Conservation (phyloP, 2,797 vertebrate species). For the Acanthiza pusilla region DNA sequence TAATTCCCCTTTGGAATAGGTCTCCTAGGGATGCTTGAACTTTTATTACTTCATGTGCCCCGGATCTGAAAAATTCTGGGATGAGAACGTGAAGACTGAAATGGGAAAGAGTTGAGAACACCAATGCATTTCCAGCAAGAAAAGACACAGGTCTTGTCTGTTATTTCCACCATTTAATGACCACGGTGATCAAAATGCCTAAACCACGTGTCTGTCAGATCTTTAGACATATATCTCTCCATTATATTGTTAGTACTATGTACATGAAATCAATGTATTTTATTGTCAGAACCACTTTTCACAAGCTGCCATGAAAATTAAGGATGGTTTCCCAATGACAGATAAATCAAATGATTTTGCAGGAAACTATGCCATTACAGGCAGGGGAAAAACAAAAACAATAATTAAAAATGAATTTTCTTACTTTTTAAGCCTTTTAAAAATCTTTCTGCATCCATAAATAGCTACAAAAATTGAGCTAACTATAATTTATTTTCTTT, state of each 20-base stretch:
- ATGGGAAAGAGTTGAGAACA: neutral
- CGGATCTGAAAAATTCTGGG: neutral
- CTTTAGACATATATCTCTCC: neutral
- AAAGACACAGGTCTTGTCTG: neutral
- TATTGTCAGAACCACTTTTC: neutral
- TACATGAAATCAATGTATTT: neutral
- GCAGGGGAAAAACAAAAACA: neutral
- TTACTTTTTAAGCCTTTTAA: neutral
- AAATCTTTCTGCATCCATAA: neutral
- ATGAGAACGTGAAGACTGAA: neutral
- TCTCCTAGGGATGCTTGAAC: neutral
- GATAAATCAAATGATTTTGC: neutral
- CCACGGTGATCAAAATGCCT: neutral
- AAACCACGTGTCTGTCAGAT: neutral
- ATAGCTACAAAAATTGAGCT: neutral
- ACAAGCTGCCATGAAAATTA: neutral
- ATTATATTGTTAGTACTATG: neutral
- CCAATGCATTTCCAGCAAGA: neutral
- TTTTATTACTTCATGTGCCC: neutral
- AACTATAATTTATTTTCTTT: neutral
- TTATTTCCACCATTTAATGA: neutral
- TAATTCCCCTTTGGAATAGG: neutral
- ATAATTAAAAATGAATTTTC: neutral
- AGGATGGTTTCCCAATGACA: neutral
- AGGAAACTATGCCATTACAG: neutral